These are phyloP conservation scores for Hippocampus kuda DNA, from an alignment of 2,797 vertebrate species.

Conservation along the genomic window DNA sequence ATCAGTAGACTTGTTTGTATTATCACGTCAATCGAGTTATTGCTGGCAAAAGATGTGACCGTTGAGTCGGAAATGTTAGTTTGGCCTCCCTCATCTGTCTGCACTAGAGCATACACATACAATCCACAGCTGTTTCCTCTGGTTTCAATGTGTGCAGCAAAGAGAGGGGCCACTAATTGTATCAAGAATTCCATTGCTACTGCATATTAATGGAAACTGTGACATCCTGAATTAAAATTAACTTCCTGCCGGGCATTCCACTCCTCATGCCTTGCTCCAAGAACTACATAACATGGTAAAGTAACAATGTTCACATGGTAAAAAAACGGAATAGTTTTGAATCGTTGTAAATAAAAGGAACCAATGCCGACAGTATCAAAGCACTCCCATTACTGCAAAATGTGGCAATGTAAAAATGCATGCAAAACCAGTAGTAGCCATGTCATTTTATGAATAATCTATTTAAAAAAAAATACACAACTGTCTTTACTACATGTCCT, in stretches of 20 bases:
- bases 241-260: background rate
- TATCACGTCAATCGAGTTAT: conserved; percentile 37
- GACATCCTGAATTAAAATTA: background rate
- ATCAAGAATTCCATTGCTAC: background rate
- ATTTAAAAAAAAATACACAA: background rate
- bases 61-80: conserved; percentile 45
- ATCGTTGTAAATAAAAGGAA: background rate
- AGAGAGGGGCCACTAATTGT: conserved; percentile 7
- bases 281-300: background rate
- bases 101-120: conserved; percentile 17
- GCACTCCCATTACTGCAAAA: background rate
- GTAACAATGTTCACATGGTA: background rate
- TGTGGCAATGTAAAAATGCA: background rate
- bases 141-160: conserved; percentile 14
- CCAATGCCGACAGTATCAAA: background rate
- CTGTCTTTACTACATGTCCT: background rate
- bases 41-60: conserved; percentile 41
- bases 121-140: conserved; percentile 50
- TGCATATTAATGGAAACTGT: background rate
- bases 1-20: conserved; percentile 19
- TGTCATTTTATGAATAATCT: background rate
- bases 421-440: background rate
- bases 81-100: conserved; percentile 32
- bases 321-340: too few relatives aligned
- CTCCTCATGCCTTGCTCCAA: background rate